phyloP scores from a whole-genome alignment of 53 echinoderm and acorn worm species.

The Holothuria leucospilota region DNA sequence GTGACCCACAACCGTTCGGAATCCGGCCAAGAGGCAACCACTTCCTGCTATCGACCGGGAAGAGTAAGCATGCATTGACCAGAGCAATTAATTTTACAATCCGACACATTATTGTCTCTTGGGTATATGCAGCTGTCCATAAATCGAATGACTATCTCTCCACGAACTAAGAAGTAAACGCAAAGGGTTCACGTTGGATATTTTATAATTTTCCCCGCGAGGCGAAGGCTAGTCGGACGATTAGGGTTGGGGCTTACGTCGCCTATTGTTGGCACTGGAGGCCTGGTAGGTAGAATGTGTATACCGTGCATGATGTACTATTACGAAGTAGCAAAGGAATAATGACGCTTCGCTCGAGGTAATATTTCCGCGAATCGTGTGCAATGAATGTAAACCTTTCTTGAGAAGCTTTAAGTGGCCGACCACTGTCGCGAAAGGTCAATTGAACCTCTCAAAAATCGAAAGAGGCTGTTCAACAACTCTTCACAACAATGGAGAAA shows the following conservation, averaged over 20 bases:
- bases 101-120: background rate
- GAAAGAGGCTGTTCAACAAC: too few relatives aligned
- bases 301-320: too few relatives aligned
- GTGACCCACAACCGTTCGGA: slow-evolving; percentile 17
- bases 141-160: slow-evolving; percentile 8
- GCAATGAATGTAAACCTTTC: too few relatives aligned
- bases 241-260: slow-evolving; percentile 8
- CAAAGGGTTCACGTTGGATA: too few relatives aligned
- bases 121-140: slow-evolving; percentile 12
- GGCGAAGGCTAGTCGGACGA: background rate
- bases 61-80: slow-evolving; percentile 30
- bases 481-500: too few relatives aligned
- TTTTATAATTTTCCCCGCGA: too few relatives aligned
- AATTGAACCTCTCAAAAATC: too few relatives aligned
- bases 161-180: background rate
- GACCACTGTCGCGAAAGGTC: too few relatives aligned
- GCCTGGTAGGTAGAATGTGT: slow-evolving; percentile 1
- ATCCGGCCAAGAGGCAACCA: background rate
- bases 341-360: too few relatives aligned
- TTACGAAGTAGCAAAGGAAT: too few relatives aligned
- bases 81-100: slow-evolving; percentile 1
- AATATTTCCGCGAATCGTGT: too few relatives aligned
- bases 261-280: slow-evolving; percentile 4
- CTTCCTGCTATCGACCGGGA: slow-evolving; percentile 9
- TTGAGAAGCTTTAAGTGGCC: too few relatives aligned